Conservation (phyloP, 2,797 vertebrate species). For the Calcarius lapponicus region DNA sequence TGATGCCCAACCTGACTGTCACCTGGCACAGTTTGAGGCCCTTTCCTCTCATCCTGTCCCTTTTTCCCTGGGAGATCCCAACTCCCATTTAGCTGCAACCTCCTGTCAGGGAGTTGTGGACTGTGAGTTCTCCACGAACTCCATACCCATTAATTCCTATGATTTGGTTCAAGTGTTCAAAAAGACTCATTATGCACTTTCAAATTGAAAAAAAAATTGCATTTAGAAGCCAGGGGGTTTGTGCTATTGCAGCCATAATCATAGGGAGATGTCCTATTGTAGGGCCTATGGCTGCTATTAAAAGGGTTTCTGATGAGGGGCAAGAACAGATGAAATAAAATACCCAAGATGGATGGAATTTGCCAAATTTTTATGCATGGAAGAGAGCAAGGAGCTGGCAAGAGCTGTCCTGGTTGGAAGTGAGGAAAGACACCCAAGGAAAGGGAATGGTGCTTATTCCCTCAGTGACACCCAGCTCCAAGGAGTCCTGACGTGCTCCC, state of each 20-base stretch:
- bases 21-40: background rate
- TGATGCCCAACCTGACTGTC: accelerated
- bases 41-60: background rate
- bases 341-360: background rate
- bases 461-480: background rate
- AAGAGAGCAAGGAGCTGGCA: background rate
- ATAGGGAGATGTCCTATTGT: background rate
- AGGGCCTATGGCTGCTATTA: background rate
- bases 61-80: background rate
- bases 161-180: background rate
- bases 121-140: accelerated
- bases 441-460: background rate
- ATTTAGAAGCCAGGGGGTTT: background rate
- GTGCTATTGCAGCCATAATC: background rate
- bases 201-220: background rate
- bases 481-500: background rate
- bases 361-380: background rate
- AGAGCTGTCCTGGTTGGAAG: background rate
- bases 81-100: background rate
- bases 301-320: background rate
- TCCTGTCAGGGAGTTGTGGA: background rate
- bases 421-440: background rate
- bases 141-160: background rate
- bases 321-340: background rate
- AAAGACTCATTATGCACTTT: background rate